Conservation (phyloP, 2,888 invertebrate species). For the Temnothorax rugatulus region DNA sequence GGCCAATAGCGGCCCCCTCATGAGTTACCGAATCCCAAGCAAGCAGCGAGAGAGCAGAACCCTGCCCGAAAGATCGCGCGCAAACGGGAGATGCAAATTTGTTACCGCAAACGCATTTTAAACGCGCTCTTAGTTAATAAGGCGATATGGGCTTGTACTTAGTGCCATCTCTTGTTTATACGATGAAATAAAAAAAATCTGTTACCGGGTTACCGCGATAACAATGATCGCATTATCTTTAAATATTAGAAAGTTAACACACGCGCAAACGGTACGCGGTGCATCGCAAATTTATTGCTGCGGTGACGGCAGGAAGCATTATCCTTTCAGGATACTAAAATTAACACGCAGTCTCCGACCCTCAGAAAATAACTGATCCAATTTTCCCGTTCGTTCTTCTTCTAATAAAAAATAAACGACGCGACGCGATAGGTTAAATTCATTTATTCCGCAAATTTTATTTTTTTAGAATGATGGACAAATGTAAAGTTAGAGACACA, state of each 20-base stretch:
- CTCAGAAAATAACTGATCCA: not conserved
- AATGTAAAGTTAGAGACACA: too few species aligned
- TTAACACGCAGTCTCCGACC: not conserved
- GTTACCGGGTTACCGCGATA: not conserved
- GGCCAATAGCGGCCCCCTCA: slow-evolving; percentile 60
- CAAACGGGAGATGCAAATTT: not conserved
- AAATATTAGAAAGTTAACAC: not conserved
- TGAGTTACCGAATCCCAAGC: slow-evolving; percentile 70
- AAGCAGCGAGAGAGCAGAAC: slow-evolving; percentile 47
- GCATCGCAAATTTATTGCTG: not conserved
- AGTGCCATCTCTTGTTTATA: too few species aligned
- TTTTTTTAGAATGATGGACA: not conserved
- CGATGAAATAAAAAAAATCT: not conserved
- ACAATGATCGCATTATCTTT: slow-evolving; percentile 6
- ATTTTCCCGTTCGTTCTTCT: not conserved
- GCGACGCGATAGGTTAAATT: not conserved
- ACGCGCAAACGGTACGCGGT: not conserved
- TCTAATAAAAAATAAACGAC: not conserved
- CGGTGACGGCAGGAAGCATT: not conserved
- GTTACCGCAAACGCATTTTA: not conserved
- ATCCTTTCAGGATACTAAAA: not conserved
- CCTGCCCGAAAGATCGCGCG: not conserved
- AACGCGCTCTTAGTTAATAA: too few species aligned
- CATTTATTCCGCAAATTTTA: not conserved
- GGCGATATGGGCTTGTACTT: too few species aligned